Conservation (phyloP, 2,888 invertebrate genomes). For the Coleophora flavipennella region DNA sequence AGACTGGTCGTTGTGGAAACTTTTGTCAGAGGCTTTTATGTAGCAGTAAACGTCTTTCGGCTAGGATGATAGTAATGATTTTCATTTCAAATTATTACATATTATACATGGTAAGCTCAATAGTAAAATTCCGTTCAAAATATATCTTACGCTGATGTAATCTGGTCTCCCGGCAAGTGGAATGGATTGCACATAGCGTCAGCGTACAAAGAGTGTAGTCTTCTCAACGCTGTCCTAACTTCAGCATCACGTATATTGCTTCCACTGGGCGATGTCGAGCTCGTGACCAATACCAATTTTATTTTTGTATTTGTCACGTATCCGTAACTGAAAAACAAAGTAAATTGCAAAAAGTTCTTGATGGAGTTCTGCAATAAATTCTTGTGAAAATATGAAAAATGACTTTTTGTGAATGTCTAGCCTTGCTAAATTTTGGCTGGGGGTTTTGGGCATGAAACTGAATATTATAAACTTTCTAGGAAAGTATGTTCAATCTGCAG, state of each 20-base stretch:
- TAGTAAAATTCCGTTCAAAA: background rate
- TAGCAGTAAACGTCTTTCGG: too few species aligned
- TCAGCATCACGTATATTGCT: constrained; percentile 93
- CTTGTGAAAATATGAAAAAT: too few species aligned
- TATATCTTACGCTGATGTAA: constrained; percentile 85
- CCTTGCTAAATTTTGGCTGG: too few species aligned
- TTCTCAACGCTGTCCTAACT: constrained; percentile 88
- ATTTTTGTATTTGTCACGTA: constrained; percentile 98
- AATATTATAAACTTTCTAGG: too few species aligned
- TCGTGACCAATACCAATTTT: constrained; percentile 93
- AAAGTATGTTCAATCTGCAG: too few species aligned
- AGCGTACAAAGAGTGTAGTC: constrained; percentile 92
- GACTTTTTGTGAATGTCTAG: too few species aligned
- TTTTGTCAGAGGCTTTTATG: too few species aligned
- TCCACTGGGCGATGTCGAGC: constrained; percentile 92
- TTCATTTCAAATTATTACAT: background rate
- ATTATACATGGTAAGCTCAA: too few species aligned
- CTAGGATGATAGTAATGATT: too few species aligned
- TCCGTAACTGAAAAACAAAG: constrained; percentile 80
- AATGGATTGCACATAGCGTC: constrained; percentile 98
- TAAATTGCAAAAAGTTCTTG: background rate
- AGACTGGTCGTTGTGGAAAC: too few species aligned
- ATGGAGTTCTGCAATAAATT: background rate
- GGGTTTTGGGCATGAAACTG: too few species aligned
- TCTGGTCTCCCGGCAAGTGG: constrained; percentile 92